Base-by-base conservation (phyloP, 2,797 vertebrate species). In the Thaleichthys pacificus region DNA sequence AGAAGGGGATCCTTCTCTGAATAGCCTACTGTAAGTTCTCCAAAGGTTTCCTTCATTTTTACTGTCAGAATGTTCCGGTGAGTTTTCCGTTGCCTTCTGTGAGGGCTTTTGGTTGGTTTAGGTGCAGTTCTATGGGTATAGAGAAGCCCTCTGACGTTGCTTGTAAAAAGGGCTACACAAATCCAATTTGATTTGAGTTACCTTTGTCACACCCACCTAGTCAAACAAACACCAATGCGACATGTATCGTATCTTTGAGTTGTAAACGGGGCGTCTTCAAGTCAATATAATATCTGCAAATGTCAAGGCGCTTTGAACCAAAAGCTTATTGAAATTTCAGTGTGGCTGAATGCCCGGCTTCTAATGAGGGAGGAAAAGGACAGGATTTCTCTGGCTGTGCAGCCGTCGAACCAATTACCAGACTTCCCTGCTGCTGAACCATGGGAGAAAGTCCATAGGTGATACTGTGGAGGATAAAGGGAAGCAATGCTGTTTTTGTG, bases 391-490 rank as follows among this genome's bases (percentile, higher is more conserved):
- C 85, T 82, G 86, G 82, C 88, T 88, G 86, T 86, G 88, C 80
- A 84, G 85, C 83, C 84, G 84, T 76, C 84, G 7, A 71, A 85
- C 87, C 89, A 92, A 90, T 91, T 91, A 91, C 85, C 87, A 87
- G 88, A 82, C 89, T 87, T 90, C 85, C 89, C 90, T 80, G 86
- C 88, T 89, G 89, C 84, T 89, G 87, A 90, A 80, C 86, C 82
- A 78, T 83, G 87, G 88, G 88, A 87, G 82, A 82, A 84, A 89
- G 90, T 90, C 86, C 85, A 87, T 85, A 88, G 90, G 88, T 90
- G 84, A 88, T 76, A 82, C 82, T 14, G 78, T 77, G 66, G 72
- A 57, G 80, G 72, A n/a, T 14, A 63, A 63, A 76, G 73, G 74
- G 71, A 67, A 67, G 79, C 69, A 76, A 72, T 77, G 62, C 77